Percentiles rank a stretch among this genome's conserved stretches.
These are phyloP conservation scores for Nanorana parkeri DNA, from an alignment of 2,113 vertebrate species.

Conservation along the genomic window DNA sequence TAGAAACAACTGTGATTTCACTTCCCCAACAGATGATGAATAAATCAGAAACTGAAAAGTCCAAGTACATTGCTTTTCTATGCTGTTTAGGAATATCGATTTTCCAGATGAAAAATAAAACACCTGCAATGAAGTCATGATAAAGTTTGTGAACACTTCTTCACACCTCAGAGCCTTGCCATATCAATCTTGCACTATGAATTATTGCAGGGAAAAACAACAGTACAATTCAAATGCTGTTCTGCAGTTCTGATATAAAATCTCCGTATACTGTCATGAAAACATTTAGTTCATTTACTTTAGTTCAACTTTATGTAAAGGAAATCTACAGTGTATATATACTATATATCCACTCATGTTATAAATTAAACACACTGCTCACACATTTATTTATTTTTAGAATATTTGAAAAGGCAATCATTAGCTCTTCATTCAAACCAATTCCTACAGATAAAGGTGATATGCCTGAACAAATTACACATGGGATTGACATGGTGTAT, in stretches of 20 bases:
- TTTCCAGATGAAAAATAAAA: constrained; percentile 47
- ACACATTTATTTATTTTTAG: no score
- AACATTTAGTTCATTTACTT: background rate
- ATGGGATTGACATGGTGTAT: no score
- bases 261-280: background rate
- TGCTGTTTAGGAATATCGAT: constrained; percentile 48
- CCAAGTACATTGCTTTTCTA: constrained; percentile 33
- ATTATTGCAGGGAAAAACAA: constrained; percentile 29
- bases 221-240: background rate
- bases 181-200: constrained; percentile 39
- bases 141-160: constrained; percentile 41
- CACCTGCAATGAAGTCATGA: constrained; percentile 43
- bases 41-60: constrained; percentile 34
- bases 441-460: no score
- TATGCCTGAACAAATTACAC: no score
- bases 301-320: no score
- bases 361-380: no score
- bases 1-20: background rate
- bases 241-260: constrained; percentile 9
- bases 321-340: no score
- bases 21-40: constrained; percentile 14
- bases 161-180: constrained; percentile 37
- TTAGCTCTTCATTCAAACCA: no score
- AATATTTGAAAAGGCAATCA: no score
- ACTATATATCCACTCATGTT: no score